Evolutionary conservation across 1,140 invertebrate species (phyloP).

Genomic region (Orius insidiosus): DNA sequence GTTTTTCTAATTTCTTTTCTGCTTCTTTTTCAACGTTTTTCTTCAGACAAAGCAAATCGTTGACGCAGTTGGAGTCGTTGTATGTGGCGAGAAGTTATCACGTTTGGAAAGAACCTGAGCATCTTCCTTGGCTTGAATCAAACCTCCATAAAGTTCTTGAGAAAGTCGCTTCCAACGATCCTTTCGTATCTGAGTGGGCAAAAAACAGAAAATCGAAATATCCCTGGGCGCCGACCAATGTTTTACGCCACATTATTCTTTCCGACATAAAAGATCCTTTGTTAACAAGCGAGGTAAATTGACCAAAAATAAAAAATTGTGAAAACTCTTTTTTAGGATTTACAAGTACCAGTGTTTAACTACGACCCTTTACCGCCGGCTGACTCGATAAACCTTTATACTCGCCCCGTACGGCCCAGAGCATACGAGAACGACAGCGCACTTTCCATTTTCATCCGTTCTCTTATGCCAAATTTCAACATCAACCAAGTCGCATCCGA

Average conservation of each 20-base stretch:
- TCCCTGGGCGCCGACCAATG: conserved; percentile 49
- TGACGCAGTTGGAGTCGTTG: conserved; percentile 51
- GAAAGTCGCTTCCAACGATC: conserved; percentile 40
- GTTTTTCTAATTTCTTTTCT: neutral
- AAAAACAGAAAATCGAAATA: conserved; percentile 42
- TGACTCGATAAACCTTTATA: conserved; percentile 58
- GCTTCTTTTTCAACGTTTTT: too few species aligned
- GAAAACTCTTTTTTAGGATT: conserved; percentile 23
- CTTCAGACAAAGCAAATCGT: conserved; percentile 33
- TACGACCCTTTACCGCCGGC: conserved; percentile 66
- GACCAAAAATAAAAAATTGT: conserved; percentile 22
- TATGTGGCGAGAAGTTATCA: conserved; percentile 56
- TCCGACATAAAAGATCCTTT: conserved; percentile 58
- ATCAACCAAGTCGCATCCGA: conserved; percentile 23
- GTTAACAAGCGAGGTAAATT: conserved; percentile 23
- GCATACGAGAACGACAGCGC: conserved; percentile 23
- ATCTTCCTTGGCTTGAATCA: conserved; percentile 60
- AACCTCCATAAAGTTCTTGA: conserved; percentile 48
- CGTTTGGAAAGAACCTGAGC: conserved; percentile 60
- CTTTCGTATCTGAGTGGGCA: conserved; percentile 38
- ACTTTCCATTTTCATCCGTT: conserved; percentile 45
- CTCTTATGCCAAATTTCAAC: conserved; percentile 44
- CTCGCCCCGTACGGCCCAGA: conserved; percentile 29
- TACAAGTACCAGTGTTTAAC: conserved; percentile 43
- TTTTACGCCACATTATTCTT: conserved; percentile 61